Conservation (phyloP, 2,888 invertebrate species). For the Escarpia spicata region DNA sequence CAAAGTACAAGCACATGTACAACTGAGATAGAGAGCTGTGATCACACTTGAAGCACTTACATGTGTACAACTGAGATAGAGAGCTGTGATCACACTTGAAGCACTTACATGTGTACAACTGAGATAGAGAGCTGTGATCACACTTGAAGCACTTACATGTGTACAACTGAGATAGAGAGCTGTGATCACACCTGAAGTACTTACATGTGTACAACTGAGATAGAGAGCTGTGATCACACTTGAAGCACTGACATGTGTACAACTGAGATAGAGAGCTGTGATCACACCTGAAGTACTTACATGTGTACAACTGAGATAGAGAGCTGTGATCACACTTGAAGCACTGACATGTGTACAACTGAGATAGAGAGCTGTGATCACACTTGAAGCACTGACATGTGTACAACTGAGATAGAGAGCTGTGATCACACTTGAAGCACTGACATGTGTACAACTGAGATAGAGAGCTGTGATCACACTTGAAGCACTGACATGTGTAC, state of each 20-base stretch:
- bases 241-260: conserved; percentile 25
- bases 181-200: not conserved
- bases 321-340: not conserved
- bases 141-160: not conserved
- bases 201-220: conserved; percentile 52
- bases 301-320: not conserved
- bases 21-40: too few relatives aligned
- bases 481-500: not conserved
- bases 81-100: too few relatives aligned
- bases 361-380: not conserved
- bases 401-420: not conserved
- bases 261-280: not conserved
- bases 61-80: too few relatives aligned
- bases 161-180: too few relatives aligned
- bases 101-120: too few relatives aligned
- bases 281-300: not conserved
- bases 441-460: conserved; percentile 50
- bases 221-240: conserved; percentile 45
- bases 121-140: not conserved
- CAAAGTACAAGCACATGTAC: too few relatives aligned
- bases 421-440: not conserved
- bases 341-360: not conserved
- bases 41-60: too few relatives aligned
- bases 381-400: not conserved
- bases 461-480: not conserved